Evolutionary conservation across 2,113 vertebrate species (phyloP).

Genomic region (Albula goreensis): DNA sequence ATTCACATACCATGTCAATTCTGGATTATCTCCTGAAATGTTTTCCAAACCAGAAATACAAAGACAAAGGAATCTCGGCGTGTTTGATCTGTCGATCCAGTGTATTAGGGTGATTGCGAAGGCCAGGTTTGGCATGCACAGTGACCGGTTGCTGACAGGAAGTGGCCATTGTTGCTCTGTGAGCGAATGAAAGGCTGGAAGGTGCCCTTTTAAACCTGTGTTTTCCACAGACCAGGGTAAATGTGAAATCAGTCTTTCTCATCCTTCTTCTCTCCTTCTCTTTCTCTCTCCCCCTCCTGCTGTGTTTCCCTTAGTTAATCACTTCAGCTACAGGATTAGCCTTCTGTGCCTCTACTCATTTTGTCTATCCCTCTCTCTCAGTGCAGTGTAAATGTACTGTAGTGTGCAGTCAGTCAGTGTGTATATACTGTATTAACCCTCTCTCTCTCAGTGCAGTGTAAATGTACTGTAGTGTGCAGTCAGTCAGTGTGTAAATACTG

Average conservation of each 20-base stretch:
- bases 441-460: constrained; percentile 4
- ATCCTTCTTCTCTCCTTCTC: constrained; percentile 20
- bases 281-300: constrained; percentile 32
- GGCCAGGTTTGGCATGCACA: too few species aligned
- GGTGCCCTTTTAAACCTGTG: too few species aligned
- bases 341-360: constrained; percentile 46
- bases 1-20: too few species aligned
- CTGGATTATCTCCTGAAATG: too few species aligned
- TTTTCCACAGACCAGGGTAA: too few species aligned
- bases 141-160: too few species aligned
- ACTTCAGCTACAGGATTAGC: constrained; percentile 61
- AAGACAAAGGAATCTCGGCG: too few species aligned
- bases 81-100: too few species aligned
- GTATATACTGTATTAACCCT: background rate
- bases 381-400: background rate
- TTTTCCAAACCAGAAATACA: too few species aligned
- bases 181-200: too few species aligned
- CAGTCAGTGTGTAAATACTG: background rate
- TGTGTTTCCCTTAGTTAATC: constrained; percentile 55
- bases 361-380: constrained; percentile 28
- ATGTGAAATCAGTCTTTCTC: background rate
- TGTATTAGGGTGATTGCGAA: too few species aligned
- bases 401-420: background rate
- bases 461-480: background rate
- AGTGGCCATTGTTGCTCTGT: too few species aligned